Conservation (phyloP, 2,113 vertebrate genomes). For the Pteruthius melanotis region DNA sequence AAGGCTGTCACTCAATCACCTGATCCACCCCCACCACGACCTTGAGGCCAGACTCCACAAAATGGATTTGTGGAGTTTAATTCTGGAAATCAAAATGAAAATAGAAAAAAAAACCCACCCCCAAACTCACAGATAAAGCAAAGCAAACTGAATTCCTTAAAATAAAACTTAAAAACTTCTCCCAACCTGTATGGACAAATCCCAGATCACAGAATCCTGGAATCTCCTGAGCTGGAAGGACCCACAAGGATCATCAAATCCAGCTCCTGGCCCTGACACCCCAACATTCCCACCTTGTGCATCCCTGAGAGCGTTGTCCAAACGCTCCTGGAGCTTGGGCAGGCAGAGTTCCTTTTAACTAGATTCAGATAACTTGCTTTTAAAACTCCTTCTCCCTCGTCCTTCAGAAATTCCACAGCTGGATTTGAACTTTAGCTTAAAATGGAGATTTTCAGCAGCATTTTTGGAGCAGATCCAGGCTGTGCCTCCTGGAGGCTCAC, state of each 20-base stretch:
- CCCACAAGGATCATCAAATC: neutral
- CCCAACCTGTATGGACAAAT: neutral
- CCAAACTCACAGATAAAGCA: neutral
- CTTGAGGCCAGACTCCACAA: neutral
- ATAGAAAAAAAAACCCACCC: too few relatives aligned
- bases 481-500: neutral
- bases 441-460: neutral
- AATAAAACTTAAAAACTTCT: neutral
- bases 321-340: neutral
- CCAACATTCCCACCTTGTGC: neutral
- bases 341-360: neutral
- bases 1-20: neutral
- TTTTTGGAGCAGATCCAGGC: neutral
- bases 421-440: neutral
- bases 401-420: neutral
- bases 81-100: neutral
- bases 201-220: neutral
- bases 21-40: neutral
- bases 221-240: neutral
- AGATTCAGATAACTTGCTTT: neutral
- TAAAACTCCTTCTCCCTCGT: neutral
- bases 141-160: neutral
- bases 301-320: accelerated
- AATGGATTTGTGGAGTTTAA: too few relatives aligned
- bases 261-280: neutral